A percentile compares a stretch with the other conserved stretches of the same genome.
phyloP scores from a whole-genome alignment of 2,797 vertebrate species.

The Triplophysa yarkandensis region DNA sequence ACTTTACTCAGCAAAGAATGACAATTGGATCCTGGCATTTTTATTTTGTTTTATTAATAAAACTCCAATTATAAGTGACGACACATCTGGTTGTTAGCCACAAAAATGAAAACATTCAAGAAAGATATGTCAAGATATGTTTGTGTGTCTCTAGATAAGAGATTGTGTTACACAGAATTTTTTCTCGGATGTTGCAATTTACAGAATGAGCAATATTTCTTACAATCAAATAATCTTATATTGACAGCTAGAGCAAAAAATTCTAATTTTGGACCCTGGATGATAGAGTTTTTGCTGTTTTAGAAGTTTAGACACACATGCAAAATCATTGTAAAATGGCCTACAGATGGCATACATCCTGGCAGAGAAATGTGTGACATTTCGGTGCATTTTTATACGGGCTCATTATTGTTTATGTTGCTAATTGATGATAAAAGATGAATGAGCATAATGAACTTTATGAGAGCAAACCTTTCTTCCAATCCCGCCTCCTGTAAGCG shows the following conservation, averaged over 20 bases:
- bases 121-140: background rate
- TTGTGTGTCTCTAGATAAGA: too few species aligned
- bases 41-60: background rate
- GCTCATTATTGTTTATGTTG: background rate
- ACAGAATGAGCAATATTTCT: too few species aligned
- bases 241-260: background rate
- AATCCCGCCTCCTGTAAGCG: conserved; percentile 14
- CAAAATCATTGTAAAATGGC: conserved; percentile 6
- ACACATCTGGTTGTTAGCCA: background rate
- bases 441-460: conserved; percentile 29
- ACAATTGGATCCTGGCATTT: background rate
- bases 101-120: background rate
- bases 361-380: background rate
- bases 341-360: background rate
- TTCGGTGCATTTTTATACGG: conserved; percentile 6
- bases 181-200: too few species aligned
- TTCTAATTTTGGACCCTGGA: conserved; percentile 25
- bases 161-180: too few species aligned
- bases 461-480: conserved; percentile 48
- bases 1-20: background rate
- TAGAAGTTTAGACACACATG: background rate
- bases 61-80: background rate
- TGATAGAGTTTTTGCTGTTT: background rate
- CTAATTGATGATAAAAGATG: background rate
- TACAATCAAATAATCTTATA: background rate